A percentile compares a stretch with the other conserved stretches of the same genome.
These are phyloP conservation scores for Apamea anceps DNA, from an alignment of 2,888 invertebrate species.

Conservation along the genomic window DNA sequence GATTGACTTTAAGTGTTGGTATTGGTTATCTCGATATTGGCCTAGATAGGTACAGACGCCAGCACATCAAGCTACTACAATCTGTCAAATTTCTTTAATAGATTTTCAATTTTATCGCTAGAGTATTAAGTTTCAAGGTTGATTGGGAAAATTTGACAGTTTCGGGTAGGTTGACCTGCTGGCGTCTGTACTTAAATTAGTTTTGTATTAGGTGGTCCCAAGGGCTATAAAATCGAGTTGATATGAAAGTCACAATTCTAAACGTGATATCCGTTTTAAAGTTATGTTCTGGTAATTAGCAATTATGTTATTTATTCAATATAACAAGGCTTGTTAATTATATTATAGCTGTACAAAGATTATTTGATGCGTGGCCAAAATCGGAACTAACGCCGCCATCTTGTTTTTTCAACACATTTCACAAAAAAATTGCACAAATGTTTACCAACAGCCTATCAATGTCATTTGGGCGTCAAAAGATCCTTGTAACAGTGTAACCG, in stretches of 20 bases:
- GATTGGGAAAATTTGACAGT: no score
- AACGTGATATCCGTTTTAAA: not conserved
- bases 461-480: not conserved
- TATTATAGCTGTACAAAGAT: not conserved
- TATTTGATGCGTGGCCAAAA: not conserved
- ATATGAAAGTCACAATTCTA: not conserved
- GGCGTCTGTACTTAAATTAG: not conserved
- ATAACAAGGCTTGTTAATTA: not conserved
- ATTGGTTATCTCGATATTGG: not conserved
- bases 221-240: not conserved
- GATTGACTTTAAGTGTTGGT: not conserved
- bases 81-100: no score
- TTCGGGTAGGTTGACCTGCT: no score
- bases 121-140: no score
- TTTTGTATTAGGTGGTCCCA: not conserved
- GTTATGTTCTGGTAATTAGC: not conserved
- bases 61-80: no score
- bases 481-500: not conserved
- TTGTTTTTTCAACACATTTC: not conserved
- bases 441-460: not conserved
- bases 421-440: not conserved
- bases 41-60: no score
- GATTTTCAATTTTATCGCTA: no score
- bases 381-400: not conserved
- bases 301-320: not conserved